Conservation (phyloP, 2,113 vertebrate species). For the Leptobrachium ailaonicum region DNA sequence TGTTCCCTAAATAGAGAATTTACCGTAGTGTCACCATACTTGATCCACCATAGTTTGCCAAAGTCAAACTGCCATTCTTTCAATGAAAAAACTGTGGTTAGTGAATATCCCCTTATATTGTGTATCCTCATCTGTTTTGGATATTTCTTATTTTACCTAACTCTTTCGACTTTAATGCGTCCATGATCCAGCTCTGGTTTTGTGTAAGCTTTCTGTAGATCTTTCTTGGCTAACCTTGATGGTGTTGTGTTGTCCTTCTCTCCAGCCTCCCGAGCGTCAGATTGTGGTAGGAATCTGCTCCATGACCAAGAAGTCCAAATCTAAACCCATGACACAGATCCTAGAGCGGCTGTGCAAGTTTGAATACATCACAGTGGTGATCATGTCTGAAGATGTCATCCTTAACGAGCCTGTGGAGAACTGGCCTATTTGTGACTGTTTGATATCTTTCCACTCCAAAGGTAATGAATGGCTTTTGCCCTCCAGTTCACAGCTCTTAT, state of each 20-base stretch:
- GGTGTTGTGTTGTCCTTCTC: neutral
- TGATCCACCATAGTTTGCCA: no score
- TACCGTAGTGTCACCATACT: no score
- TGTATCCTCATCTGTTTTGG: no score
- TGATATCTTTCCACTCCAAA: constrained; percentile 98
- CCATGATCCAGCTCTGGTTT: no score
- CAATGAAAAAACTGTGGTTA: no score
- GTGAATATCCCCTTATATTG: no score
- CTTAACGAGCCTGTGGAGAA: constrained; percentile 93
- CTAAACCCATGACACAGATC: constrained; percentile 99
- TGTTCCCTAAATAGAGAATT: no score
- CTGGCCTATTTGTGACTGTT: constrained; percentile 95
- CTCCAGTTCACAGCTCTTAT: neutral
- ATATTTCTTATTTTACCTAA: no score
- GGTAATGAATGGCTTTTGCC: constrained; percentile 64
- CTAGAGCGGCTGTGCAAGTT: constrained; percentile 95
- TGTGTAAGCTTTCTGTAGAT: neutral
- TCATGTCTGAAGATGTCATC: constrained; percentile 94
- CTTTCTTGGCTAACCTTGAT: neutral
- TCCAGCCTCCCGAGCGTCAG: constrained; percentile 88
- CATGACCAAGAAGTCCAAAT: constrained; percentile 99
- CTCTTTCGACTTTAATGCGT: no score
- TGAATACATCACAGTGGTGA: constrained; percentile 95
- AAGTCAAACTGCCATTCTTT: no score
- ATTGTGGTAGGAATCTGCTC: constrained; percentile 97